Conservation (phyloP, 2,113 vertebrate species). For the Grus americana region DNA sequence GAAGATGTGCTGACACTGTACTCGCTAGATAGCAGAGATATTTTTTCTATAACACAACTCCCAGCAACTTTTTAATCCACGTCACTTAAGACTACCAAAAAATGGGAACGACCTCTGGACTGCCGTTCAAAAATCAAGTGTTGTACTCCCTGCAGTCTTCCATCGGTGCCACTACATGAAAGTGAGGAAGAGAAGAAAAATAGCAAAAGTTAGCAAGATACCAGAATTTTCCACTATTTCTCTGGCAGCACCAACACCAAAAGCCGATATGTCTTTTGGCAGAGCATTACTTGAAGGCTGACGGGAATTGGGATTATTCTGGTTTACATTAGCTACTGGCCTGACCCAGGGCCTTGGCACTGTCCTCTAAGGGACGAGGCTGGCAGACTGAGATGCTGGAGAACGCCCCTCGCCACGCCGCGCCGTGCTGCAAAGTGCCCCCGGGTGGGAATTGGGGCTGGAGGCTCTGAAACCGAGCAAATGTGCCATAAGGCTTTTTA, state of each 20-base stretch:
- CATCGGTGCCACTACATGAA: not conserved
- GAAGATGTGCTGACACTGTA: not conserved
- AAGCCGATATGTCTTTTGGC: not conserved
- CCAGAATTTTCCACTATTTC: not conserved
- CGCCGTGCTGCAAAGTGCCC: not conserved
- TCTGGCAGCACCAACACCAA: not conserved
- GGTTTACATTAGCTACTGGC: conserved; percentile 13
- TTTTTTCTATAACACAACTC: not conserved
- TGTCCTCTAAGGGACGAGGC: not conserved
- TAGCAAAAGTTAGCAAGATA: not conserved
- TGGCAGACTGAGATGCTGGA: not conserved
- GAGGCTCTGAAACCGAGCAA: not conserved
- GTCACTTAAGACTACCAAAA: not conserved
- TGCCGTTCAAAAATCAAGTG: not conserved
- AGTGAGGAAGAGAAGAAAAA: not conserved
- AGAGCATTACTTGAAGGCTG: not conserved
- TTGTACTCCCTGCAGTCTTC: not conserved
- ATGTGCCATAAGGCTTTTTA: not conserved
- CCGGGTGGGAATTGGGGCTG: not conserved
- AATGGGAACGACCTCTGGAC: not conserved
- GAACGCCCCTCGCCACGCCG: fast-evolving
- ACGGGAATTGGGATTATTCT: not conserved
- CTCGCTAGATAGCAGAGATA: not conserved
- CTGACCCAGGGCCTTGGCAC: not conserved
- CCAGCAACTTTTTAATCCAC: not conserved